Evolutionary conservation across 1,140 invertebrate genomes (phyloP), one percentile per base, ranked within the genome.

Genomic region (Pseudomyrmex flavicornis): DNA sequence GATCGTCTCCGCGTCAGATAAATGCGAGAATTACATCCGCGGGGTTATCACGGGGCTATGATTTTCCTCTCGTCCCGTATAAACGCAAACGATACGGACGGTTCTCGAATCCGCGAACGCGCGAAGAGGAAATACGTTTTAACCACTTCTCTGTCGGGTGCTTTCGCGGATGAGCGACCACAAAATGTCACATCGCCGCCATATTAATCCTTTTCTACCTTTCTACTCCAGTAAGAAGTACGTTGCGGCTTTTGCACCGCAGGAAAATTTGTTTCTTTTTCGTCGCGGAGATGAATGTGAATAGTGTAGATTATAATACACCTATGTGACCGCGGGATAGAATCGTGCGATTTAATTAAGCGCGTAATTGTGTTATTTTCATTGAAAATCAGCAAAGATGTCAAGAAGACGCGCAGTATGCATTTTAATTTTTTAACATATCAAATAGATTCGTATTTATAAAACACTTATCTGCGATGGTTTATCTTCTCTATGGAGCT

Each of bases 1-100:
- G 73, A 46, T 35, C 66, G 65, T 52, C 68, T 70, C 85, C 61
- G 56, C 59, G 70, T 83, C 85, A 73, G 82, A 62, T 72, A 87
- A 84, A 86, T 79, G 58, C 74, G 86, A 80, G 86, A 87, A 87
- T 87, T 87, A 87, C 73, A 72, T 86, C 56, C 61, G 77, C 70
- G 77, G 69, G 69, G 84, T 82, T 87, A 83, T 86, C 76, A 73
- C 15, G 54, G 26, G 61, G 35, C 35, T 50, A 35, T 35, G 35
- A 35, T 35, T 35, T 35, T 35, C 35, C 46, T 74, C 50, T 44
- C 76, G 46, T 35, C 20, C 17, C 68, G 61, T 12, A 26, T 17
- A 35, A 35, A 20, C 74, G 73, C 48, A 26, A 52, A 35, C 35
- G 8, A 46, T 73, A 58, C 15, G 58, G 20, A 84, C 48, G 12